Percentiles rank a stretch among this genome's conserved stretches.
phyloP scores from a whole-genome alignment of 2,113 vertebrate species.

The human (Homo sapiens) region GRCh38 chr1:37054001-37054500 shows the following conservation, averaged over 20 bases:
- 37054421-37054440: conserved; percentile 85
- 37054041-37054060: neutral
- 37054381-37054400: conserved; percentile 25
- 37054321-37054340: neutral
- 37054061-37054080: neutral
- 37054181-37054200: neutral
- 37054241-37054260: neutral
- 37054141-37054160: too few species aligned
- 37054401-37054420: conserved; percentile 35
- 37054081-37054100: neutral
- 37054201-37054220: neutral
- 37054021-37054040: neutral
- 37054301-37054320: neutral
- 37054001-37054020: neutral
- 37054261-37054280: neutral
- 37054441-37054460: conserved; percentile 85
- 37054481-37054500: conserved; percentile 85
- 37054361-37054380: neutral
- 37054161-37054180: neutral
- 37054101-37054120: neutral
- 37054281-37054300: neutral
- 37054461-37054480: conserved; percentile 84
- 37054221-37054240: neutral
- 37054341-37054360: conserved; percentile 17
- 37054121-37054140: neutral